Evolutionary conservation across 2,113 vertebrate species (phyloP).

Genomic region (Sylvilagus bachmani): DNA sequence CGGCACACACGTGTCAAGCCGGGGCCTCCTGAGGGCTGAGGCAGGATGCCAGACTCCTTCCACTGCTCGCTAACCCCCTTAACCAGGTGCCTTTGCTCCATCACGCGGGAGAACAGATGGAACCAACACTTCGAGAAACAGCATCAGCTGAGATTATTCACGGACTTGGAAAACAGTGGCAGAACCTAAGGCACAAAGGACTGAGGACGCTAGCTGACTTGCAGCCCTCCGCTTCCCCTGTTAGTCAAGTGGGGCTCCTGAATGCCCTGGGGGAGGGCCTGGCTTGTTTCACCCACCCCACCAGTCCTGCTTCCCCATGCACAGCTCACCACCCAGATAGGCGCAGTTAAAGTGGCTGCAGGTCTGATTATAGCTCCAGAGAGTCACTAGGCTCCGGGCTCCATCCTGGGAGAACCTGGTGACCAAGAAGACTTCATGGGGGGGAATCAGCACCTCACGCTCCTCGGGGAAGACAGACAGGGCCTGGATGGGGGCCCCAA

Average conservation of each 20-base stretch:
- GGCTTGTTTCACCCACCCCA: not conserved
- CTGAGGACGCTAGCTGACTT: not conserved
- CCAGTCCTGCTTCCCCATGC: slow-evolving; percentile 37
- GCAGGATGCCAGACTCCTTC: not conserved
- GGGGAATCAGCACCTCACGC: slow-evolving; percentile 83
- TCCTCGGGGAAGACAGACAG: slow-evolving; percentile 81
- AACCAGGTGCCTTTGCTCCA: not conserved
- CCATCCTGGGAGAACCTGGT: slow-evolving; percentile 72
- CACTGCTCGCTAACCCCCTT: not conserved
- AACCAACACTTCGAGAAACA: not conserved
- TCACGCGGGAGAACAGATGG: not conserved
- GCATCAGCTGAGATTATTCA: slow-evolving; percentile 38
- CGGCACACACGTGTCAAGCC: not conserved
- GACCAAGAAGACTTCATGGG: slow-evolving; percentile 82
- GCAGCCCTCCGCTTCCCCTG: not conserved
- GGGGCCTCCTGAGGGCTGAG: not conserved
- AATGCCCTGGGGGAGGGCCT: not conserved
- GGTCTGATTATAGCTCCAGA: slow-evolving; percentile 77
- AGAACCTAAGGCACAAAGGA: slow-evolving; percentile 12
- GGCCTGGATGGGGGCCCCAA: slow-evolving; percentile 80
- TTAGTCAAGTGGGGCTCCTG: slow-evolving; percentile 12
- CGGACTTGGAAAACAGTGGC: not conserved
- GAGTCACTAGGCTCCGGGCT: slow-evolving; percentile 69
- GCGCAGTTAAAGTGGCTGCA: slow-evolving; percentile 84
- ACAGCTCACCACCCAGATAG: slow-evolving; percentile 79